phyloP scores from a whole-genome alignment of 2,797 vertebrate genomes.

The Chrosomus eos region DNA sequence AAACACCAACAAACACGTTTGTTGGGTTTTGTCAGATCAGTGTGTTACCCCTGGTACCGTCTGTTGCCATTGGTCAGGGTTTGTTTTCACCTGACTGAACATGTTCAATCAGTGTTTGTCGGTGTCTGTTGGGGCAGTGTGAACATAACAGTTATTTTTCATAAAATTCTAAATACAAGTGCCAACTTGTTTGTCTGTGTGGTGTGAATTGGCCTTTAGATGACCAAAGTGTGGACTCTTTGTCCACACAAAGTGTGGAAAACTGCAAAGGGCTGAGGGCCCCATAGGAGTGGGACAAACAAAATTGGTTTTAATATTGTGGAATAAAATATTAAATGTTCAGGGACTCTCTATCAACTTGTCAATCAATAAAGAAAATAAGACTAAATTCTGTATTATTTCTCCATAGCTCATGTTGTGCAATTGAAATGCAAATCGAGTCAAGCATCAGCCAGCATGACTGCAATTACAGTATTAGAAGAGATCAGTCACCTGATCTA shows the following conservation, averaged over 20 bases:
- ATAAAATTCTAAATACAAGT: no score
- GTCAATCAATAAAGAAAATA: slow-evolving; percentile 1
- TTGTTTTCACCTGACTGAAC: no score
- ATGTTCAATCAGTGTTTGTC: no score
- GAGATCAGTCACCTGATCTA: not conserved
- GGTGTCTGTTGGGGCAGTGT: no score
- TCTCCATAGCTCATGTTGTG: not conserved
- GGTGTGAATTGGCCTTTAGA: no score
- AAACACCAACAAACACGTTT: no score
- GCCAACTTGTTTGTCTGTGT: no score
- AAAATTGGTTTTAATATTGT: not conserved
- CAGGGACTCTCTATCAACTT: not conserved
- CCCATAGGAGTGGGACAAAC: not conserved
- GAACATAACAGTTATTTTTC: no score
- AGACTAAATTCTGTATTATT: not conserved
- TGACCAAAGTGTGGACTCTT: not conserved
- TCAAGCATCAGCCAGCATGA: not conserved
- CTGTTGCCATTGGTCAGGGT: no score
- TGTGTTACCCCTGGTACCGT: no score
- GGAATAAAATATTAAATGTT: not conserved
- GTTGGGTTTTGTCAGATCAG: no score
- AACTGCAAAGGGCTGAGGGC: not conserved
- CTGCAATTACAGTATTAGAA: not conserved
- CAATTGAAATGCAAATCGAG: slow-evolving; percentile 7
- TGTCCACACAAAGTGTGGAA: no score